Conservation (phyloP, 2,888 invertebrate species). For the Tetropium fuscum region DNA sequence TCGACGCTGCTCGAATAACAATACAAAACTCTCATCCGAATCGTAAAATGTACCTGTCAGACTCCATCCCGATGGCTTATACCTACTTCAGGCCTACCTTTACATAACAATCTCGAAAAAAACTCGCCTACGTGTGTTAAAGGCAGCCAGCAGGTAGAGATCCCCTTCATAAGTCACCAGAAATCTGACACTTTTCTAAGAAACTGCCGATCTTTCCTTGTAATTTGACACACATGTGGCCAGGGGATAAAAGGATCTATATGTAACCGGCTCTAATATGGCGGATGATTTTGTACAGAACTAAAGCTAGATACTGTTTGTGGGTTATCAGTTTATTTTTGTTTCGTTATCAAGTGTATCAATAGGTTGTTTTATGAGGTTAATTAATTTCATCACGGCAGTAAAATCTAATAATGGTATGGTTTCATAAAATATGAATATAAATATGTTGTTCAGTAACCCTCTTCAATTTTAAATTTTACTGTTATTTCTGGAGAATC, state of each 20-base stretch:
- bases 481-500: no score
- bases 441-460: no score
- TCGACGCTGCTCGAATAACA: constrained; percentile 12
- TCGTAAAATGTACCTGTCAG: constrained; percentile 19
- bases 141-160: constrained; percentile 19
- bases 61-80: constrained; percentile 8
- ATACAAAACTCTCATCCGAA: constrained; percentile 9
- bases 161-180: constrained; percentile 22
- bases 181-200: constrained; percentile 26
- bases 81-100: constrained; percentile 19
- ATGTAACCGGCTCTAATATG: constrained; percentile 8
- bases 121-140: constrained; percentile 16
- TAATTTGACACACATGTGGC: constrained; percentile 26
- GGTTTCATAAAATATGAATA: no score
- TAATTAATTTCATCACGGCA: no score
- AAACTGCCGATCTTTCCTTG: constrained; percentile 23
- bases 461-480: no score
- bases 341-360: no score
- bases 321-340: no score
- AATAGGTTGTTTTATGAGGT: no score
- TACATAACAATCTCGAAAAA: constrained; percentile 19
- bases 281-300: not conserved
- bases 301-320: no score
- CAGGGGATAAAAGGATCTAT: constrained; percentile 2
- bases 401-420: no score